Evolutionary conservation across 2,113 vertebrate species (phyloP).

Genomic region (Erythrocercus mccallii): DNA sequence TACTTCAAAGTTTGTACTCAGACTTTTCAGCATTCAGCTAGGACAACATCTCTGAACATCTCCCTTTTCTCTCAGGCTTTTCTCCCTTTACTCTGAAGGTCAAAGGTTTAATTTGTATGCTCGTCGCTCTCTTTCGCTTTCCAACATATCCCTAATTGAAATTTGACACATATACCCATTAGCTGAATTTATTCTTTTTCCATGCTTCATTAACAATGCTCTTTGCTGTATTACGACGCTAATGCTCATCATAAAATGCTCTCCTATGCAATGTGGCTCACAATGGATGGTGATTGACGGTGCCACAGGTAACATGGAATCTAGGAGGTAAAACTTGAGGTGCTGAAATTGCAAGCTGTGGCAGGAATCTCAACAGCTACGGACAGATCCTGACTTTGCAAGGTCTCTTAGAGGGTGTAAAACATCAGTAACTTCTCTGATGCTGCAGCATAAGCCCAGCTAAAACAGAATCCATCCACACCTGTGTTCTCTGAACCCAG

Average conservation of each 20-base stretch:
- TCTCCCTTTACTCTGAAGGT: slow-evolving; percentile 70
- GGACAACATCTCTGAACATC: slow-evolving; percentile 28
- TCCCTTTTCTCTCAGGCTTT: slow-evolving; percentile 38
- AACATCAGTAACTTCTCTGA: not conserved
- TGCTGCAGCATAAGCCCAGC: not conserved
- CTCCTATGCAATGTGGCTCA: slow-evolving; percentile 64
- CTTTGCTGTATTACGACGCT: slow-evolving; percentile 70
- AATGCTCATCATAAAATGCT: slow-evolving; percentile 76
- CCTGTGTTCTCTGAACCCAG: not conserved
- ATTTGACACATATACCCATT: slow-evolving; percentile 81
- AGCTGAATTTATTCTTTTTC: slow-evolving; percentile 79
- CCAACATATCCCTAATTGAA: slow-evolving; percentile 74
- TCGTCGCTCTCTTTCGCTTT: slow-evolving; percentile 68
- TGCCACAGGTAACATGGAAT: slow-evolving; percentile 65
- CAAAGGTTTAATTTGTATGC: slow-evolving; percentile 77
- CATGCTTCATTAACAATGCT: slow-evolving; percentile 80
- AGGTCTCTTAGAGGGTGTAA: not conserved
- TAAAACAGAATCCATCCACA: not conserved
- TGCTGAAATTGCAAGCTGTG: slow-evolving; percentile 44
- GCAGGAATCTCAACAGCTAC: slow-evolving; percentile 58
- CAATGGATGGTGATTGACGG: slow-evolving; percentile 72
- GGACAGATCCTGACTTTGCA: not conserved
- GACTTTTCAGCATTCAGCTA: not conserved
- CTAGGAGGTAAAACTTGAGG: slow-evolving; percentile 58
- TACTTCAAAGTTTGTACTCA: not conserved